Evolutionary conservation across 2,888 invertebrate species (phyloP).

Genomic region (Cerceris rybyensis): DNA sequence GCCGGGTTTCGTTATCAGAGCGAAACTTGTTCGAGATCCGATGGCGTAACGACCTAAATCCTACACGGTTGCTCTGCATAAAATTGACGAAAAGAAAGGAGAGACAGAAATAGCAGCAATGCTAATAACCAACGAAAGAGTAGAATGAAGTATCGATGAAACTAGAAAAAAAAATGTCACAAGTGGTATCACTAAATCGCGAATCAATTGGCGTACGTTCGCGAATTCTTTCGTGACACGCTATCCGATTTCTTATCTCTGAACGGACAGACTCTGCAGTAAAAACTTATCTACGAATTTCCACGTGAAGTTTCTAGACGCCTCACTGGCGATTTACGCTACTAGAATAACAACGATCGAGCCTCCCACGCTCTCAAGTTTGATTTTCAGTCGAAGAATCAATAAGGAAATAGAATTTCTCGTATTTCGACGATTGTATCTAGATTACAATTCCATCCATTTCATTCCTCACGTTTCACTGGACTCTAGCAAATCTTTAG

Average conservation of each 20-base stretch:
- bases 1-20: conserved; percentile 51
- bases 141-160: no score
- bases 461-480: no score
- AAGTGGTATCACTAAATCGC: not conserved
- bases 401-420: no score
- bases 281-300: conserved; percentile 20
- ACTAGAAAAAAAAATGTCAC: not conserved
- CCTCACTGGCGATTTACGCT: not conserved
- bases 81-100: conserved; percentile 20
- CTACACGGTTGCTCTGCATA: conserved; percentile 10
- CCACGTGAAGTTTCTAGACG: conserved; percentile 2
- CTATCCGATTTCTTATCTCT: conserved; percentile 1
- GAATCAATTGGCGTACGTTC: not conserved
- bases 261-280: not conserved
- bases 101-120: not conserved
- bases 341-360: no score
- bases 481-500: no score
- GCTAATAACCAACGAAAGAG: no score
- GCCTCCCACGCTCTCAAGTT: no score
- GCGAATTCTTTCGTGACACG: not conserved
- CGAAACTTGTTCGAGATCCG: conserved; percentile 40
- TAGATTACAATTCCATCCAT: no score
- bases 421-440: no score
- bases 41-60: conserved; percentile 52
- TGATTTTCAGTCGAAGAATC: no score